Base-by-base conservation (phyloP, 1,140 invertebrate genomes). In the fruit fly (Drosophila melanogaster) region DNA sequence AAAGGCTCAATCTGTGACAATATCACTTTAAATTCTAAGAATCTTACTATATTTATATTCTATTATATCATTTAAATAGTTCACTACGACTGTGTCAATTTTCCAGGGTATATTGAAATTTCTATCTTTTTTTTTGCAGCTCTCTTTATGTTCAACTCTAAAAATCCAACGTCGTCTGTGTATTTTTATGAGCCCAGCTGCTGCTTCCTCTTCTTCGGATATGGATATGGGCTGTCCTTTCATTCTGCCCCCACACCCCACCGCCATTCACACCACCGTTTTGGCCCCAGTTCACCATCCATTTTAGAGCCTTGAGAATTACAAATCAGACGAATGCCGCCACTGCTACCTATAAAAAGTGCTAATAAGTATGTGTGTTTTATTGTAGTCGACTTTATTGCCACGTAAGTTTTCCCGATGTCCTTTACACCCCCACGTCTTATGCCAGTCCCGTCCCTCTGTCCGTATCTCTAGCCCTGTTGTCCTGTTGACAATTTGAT, bases 271-370 rank as follows among this genome's bases (percentile, higher is more conserved):
- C 6, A 30, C 43, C 22, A 4, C 24, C 22, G 12, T n/a, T 24
- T 47, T 55, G 44, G 17, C 33, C 62, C 62, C 58, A 3, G 43
- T 22, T 12, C 5, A 11, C 59, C 35, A 41, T 19, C 11, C 72
- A 87, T 64, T 86, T 81, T 83, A 87, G 83, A 87, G 83, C 83
- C 83, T 87, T 77, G 83, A 89, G 84, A 83, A 87, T 87, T 89
- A 87, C 83, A 87, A 87, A 89, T 87, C 83, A 87, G 83, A 77
- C 84, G 46, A 26, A 30, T 79, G 76, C 59, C 75, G 50, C 37
- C 60, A 44, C 19, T 33, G 40, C 46, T 58, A 75, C 75, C 83
- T 73, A 87, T 89, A 89, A 87, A 87, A 87, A 83, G 79, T 89
- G 73, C 84, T 87, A 89, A 87, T 87, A 87, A 87, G 71, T 83